Base-by-base conservation (phyloP, 2,797 vertebrate species). In the Xenops minutus region DNA sequence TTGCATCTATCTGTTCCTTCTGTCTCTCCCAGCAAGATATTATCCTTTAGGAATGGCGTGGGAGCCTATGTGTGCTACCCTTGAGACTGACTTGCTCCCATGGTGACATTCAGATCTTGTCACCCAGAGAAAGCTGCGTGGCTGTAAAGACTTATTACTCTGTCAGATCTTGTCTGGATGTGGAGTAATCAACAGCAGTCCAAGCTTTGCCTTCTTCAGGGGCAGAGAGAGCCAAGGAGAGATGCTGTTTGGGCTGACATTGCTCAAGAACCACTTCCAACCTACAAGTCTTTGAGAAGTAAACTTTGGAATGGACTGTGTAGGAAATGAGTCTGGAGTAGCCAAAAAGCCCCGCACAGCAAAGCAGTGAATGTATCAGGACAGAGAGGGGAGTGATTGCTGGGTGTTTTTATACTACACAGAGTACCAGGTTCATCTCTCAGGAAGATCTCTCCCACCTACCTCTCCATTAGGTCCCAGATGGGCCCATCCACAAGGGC, bases 11-110 rank as follows among this genome's bases (percentile, higher is more conserved):
- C 66, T 58, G 20, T 14, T 89, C 49, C 29, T 71, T 59, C 78
- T 92, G 41, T 51, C 21, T 77, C 17, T 88, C 41, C 30, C 36
- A 86, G 61, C 41, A 86, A 80, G 61, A 34, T n/a, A 13, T 1
- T 46, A 4, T 43, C 49, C 76, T 69, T 79, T 20, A 76, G 37
- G 52, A 82, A 17, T 63, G 19, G 30, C 32, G 22, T 76, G 32
- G 63, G 59, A 82, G 48, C 63, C 66, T 92, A 0, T 0, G 4
- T 44, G 23, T 82, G 34, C 74, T 63, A 21, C 26, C 85, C 32
- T 77, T 44, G 44, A 83, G 59, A 26, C 1, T 56, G 78, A 24
- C 49, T 77, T 1, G 4, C 48, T 88, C 29, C 44, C 0, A 0
- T 56, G 15, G 32, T 76, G 63, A 17, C 59, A 20, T 51, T 87